Conservation (phyloP, 2,113 vertebrate genomes). For the Natator depressus region DNA sequence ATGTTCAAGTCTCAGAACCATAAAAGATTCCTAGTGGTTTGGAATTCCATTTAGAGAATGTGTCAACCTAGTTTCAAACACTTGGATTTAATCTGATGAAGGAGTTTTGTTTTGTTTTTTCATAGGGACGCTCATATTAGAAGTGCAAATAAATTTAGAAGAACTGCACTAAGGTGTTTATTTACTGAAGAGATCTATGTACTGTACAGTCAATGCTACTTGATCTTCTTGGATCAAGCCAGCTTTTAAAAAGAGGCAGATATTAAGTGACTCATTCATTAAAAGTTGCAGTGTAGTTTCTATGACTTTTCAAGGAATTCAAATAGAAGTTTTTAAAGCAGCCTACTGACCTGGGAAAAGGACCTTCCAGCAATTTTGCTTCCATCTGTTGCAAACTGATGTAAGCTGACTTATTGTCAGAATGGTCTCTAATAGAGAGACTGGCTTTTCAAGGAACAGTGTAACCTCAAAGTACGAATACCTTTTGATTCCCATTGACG, state of each 20-base stretch:
- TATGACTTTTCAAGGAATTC: constrained; percentile 26
- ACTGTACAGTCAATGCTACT: constrained; percentile 41
- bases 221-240: constrained; percentile 37
- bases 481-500: not conserved
- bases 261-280: constrained; percentile 31
- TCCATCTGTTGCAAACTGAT: not conserved
- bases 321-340: not conserved
- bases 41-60: rapidly evolving
- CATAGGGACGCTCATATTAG: not conserved
- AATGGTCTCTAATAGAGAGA: not conserved
- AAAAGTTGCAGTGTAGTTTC: constrained; percentile 1
- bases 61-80: not conserved
- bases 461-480: not conserved
- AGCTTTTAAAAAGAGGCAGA: constrained; percentile 23
- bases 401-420: not conserved
- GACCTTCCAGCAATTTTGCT: not conserved
- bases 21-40: not conserved
- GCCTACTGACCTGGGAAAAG: not conserved
- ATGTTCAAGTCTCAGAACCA: not conserved
- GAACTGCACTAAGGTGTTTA: constrained; percentile 41
- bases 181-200: constrained; percentile 15
- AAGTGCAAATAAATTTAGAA: not conserved
- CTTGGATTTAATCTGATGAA: not conserved
- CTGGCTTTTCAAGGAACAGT: not conserved
- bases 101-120: not conserved